These are phyloP conservation scores for Sialis lutaria DNA, from an alignment of 2,888 invertebrate genomes.

Conservation along the genomic window DNA sequence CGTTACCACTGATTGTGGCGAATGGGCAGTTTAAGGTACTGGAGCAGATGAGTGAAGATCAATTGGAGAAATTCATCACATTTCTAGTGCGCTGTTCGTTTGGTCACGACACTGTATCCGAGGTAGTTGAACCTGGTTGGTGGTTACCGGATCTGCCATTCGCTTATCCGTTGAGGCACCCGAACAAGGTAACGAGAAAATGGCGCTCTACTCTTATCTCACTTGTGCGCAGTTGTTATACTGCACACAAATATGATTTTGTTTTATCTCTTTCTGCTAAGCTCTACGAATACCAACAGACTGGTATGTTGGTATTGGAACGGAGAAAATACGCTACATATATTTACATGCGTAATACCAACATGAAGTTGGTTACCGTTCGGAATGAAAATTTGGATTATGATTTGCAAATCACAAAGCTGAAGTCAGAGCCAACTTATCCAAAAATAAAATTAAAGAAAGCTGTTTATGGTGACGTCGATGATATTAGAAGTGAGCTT, in stretches of 20 bases:
- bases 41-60: constrained; percentile 9
- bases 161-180: constrained; percentile 7
- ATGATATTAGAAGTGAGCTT: too few species aligned
- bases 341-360: neutral
- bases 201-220: constrained; percentile 11
- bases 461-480: neutral
- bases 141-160: constrained; percentile 13
- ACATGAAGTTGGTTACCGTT: constrained; percentile 1
- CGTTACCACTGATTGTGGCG: constrained; percentile 1
- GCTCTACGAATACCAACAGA: neutral
- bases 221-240: constrained; percentile 6
- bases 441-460: neutral
- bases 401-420: neutral
- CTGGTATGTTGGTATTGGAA: neutral
- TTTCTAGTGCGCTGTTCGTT: constrained; percentile 12
- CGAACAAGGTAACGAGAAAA: constrained; percentile 4
- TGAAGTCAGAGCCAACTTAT: neutral
- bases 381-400: constrained; percentile 2
- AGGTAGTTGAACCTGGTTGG: constrained; percentile 11
- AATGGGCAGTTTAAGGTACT: constrained; percentile 1
- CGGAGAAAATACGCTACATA: neutral
- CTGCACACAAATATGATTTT: constrained; percentile 1
- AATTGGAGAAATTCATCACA: constrained; percentile 12
- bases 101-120: constrained; percentile 1
- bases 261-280: constrained; percentile 2